Evolutionary conservation across 2,113 vertebrate genomes (phyloP), one percentile per base, ranked within the genome.

Genomic region (Tachysurus fulvidraco): DNA sequence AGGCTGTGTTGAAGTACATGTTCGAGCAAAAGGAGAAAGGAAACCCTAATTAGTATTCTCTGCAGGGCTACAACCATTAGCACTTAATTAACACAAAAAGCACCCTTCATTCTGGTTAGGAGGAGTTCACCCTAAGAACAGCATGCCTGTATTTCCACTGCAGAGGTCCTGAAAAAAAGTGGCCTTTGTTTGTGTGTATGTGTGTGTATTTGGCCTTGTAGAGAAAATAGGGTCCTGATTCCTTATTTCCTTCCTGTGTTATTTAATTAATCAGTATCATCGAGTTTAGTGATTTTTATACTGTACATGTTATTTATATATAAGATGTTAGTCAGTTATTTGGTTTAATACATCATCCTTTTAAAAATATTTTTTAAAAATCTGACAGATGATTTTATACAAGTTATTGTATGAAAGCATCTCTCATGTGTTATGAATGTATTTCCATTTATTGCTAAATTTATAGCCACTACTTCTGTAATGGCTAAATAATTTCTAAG

Each of bases 31-130:
- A 88, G 93, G 90, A 89, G 84, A 89, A 91, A 88, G 94, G 93
- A 90, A 89, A 81, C 92, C 92, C 94, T 95, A 95, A 95, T 95
- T 95, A 94, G 94, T 93, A 94, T 95, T 95, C 94, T 94, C 94
- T 88, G 92, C 93, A 94, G 94, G 93, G 93, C 93, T 91, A 91
- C 93, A 91, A 92, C 94, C 94, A 95, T 95, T 95, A 95, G 94
- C 94, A 94, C 95, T 95, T 94, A 93, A 95, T 95, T 95, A 95
- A 93, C 91, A 90, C 92, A 91, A 93, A 92, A 92, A 94, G 94
- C 85, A 92, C 92, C 92, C 94, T 93, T 95, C 94, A 94, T 90
- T 81, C 64, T 78, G 88, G 84, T 89, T 64, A 90, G 91, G 89
- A 89, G 83, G 62, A 41, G 81, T 62, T 80, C n/a, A 21, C 16